Base-by-base conservation (phyloP, 2,113 vertebrate genomes). In the Fulmarus glacialis region DNA sequence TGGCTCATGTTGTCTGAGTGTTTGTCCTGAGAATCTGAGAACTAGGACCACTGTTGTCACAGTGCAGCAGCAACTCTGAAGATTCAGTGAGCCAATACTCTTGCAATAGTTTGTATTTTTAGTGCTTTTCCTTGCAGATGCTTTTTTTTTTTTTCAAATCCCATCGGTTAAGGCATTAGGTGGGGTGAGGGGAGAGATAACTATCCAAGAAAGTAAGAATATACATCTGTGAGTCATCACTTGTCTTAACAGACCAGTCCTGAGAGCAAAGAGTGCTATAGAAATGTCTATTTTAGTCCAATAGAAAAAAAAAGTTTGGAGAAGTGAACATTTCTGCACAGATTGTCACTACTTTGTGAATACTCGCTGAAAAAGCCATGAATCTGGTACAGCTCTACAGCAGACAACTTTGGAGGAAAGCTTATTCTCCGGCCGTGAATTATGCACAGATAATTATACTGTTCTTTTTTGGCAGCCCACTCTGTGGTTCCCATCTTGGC, bases 371-470 rank as follows among this genome's bases (percentile, higher is more conserved):
- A 96, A 97, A 97, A 96, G 95, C 94, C 95, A 96, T 84, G 96
- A 97, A 94, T 97, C 91, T 96, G 96, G 96, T 97, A 90, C 90
- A 93, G 92, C 78, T 96, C 93, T 48, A 86, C 90, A 88, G 91
- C 95, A 96, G 96, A 95, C 93, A 97, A 96, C 94, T 97, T 97
- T 96, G 91, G 91, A 97, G 96, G 87, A 97, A 96, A 97, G 89
- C 95, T 97, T 96, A 91, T 97, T 95, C 96, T 95, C 87, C 12
- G 94, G 91, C 91, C 94, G 95, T 97, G 96, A 97, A 97, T 97
- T 97, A 97, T 97, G 96, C 89, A 97, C 97, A 97, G 95, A 96
- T 97, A 96, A 96, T 97, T 97, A 97, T 96, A 97, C 96, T 97
- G 97, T 97, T 96, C 95, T 96, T 94, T 96, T 97, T 97, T 97